Base-by-base conservation (phyloP, 2,113 vertebrate species). In the Paramisgurnus dabryanus region DNA sequence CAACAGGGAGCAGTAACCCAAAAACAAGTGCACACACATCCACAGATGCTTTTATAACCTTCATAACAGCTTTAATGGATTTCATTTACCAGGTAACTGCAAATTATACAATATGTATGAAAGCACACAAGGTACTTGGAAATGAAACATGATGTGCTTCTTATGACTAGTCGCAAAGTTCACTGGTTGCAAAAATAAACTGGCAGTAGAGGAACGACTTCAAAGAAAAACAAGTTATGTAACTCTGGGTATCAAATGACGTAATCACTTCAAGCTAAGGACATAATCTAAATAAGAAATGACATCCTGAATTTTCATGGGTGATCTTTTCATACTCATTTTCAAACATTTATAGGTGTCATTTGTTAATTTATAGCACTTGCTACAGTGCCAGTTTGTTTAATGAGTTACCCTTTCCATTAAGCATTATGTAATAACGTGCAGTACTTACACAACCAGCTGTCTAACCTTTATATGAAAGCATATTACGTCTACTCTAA, bases 221-320 rank as follows among this genome's bases (percentile, higher is more conserved):
- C 11, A 45, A 45, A 61, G 40, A 74, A 60, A 74, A 74, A 74
- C 55, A 74, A 73, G 58, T 75, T 75, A 75, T 64, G 58, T 49
- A 75, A 75, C 58, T 75, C 41, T 75, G n/a, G 40, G 22, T 45
- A 73, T 60, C 71, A 73, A 22, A 11, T 27, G n/a, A 45, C 55
- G 27, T 63, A 64, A 75, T 6, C 2, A 18, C 72, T 63, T 75
- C 41, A 49, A 63, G 58, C 9, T 60, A 22, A 34, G 39, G 57
- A 43, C 71, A 75, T 64, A 47, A 75, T 49, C 43, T 45, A 64
- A 39, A 15, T 40, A n/a, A 40, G 13, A 53, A 53, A 39, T 70
- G 10, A 45, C 6, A n/a, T 58, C 69, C 4, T 1, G 34, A 34
- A 27, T 1, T 11, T 9, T 15, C 39, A 13, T 7, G 57, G 15